Conservation (phyloP, 2,888 invertebrate genomes). For the Bombylius major region DNA sequence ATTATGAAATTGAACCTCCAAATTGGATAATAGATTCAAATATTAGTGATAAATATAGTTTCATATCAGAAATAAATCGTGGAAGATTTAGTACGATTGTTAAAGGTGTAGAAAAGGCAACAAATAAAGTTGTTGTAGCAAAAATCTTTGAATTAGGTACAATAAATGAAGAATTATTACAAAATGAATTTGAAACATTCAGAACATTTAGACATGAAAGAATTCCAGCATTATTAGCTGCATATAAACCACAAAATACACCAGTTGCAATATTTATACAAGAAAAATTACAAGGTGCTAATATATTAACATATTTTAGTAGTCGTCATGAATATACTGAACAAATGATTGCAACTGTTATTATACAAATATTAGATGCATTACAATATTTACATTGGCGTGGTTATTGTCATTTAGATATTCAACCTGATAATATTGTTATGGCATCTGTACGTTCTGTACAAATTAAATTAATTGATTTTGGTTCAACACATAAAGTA, state of each 20-base stretch:
- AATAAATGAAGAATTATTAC: constrained; percentile 52
- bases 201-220: constrained; percentile 76
- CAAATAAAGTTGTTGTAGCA: constrained; percentile 64
- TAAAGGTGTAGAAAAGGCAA: constrained; percentile 64
- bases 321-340: constrained; percentile 85
- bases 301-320: constrained; percentile 77
- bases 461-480: constrained; percentile 83
- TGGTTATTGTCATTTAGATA: constrained; percentile 75
- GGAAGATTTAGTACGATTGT: constrained; percentile 79
- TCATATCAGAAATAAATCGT: constrained; percentile 72
- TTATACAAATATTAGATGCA: constrained; percentile 77
- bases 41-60: constrained; percentile 64
- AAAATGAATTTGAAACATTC: constrained; percentile 73
- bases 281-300: constrained; percentile 82
- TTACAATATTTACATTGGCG: constrained; percentile 93
- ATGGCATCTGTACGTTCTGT: constrained; percentile 75
- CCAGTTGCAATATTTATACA: constrained; percentile 59
- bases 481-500: constrained; percentile 75
- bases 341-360: constrained; percentile 76
- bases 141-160: constrained; percentile 64
- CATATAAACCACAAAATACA: constrained; percentile 54
- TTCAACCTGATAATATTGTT: constrained; percentile 91
- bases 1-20: constrained; percentile 57
- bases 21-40: constrained; percentile 57
- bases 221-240: constrained; percentile 61